Base-by-base conservation (phyloP, 2,797 vertebrate genomes). In the Perodicticus potto region DNA sequence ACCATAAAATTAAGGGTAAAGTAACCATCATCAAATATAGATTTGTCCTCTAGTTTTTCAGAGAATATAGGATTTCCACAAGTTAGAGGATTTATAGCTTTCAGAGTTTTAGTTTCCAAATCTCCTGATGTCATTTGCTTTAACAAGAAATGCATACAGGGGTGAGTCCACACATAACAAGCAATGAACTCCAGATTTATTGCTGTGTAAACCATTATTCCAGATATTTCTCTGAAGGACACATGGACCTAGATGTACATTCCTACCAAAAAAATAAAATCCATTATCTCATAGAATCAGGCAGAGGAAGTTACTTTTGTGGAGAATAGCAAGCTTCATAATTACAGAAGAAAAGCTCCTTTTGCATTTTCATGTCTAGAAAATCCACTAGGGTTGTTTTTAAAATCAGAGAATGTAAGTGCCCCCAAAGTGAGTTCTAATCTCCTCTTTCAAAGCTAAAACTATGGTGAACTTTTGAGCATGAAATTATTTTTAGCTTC, bases 371-470 rank as follows among this genome's bases (percentile, higher is more conserved):
- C 34, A 63, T 61, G 19, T 22, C 22, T 86, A 84, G 61, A 91
- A 95, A 85, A 53, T 29, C 19, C 37, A 70, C 32, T 43, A 19
- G 13, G 23, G 12, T 85, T 6, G 9, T 45, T 87, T 94, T 69
- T 32, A 61, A 94, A 81, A 49, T 92, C 61, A 89, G 92, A 80
- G 45, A 53, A 94, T 85, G 19, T 61, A 72, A 85, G 12, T 85
- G 1, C 12, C 11, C 2, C 5, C 89, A 89, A 83, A 17, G 20
- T 85, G 37, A 95, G 55, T 86, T 74, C 43, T 73, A 92, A 2
- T 67, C 7, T 55, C 6, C 3, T 70, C 22, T 87, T 90, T 90
- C 40, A 61, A 69, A 77, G n/a, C 10, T 59, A 37, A 37, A 63
- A 20, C 13, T 91, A 22, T 11, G 61, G 7, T 43, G 22, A 94